Base-by-base conservation (phyloP, 2,888 invertebrate species). In the Synergus japonicus region DNA sequence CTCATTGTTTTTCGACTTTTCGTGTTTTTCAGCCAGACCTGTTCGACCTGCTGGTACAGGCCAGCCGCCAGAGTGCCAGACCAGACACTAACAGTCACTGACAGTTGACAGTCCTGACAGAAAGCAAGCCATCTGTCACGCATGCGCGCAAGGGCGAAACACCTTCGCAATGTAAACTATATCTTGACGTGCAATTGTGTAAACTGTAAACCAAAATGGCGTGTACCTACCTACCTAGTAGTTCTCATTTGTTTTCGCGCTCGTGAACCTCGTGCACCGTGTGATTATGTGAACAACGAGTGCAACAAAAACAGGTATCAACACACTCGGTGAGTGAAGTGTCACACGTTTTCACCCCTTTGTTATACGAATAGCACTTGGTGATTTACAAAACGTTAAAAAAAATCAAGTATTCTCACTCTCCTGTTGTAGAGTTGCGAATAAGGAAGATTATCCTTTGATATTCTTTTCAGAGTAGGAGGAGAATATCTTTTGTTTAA, bases 141-240 rank as follows among this genome's bases (percentile, higher is more conserved):
- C 82, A 79, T 67, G 80, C 80, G 82, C 67, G 64, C 13, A 43
- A 4, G 29, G 2, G 10, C n/a, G 8, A 9, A 65, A 65, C 65
- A 65, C 65, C 65, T 60, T 18, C n/a, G 12, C 46, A 12, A 12
- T 41, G 37, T 37, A 37, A 37, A 41, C 13, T 9, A 22, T 22
- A 22, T 22, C 22, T 22, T 22, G 22, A 22, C 22, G 22, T 22
- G 22, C 22, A 22, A 22, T 22, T 22, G 22, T 65, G 65, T 65
- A 43, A 65, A 65, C n/a, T 43, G 82, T 79, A 83, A 86, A 86
- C 76, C 85, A 86, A 86, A 85, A 86, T 86, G 86, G 86, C 86
- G 86, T 82, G 82, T 15, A 81, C 29, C 29, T 29, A 29, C 29
- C 29, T 44, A 78, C 54, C 41, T 67, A 10, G n/a, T 93, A 73